Percentiles rank a stretch among this genome's conserved stretches.
These are phyloP conservation scores for Propithecus deckenii DNA, from an alignment of 2,797 vertebrate genomes.

Conservation along the genomic window DNA sequence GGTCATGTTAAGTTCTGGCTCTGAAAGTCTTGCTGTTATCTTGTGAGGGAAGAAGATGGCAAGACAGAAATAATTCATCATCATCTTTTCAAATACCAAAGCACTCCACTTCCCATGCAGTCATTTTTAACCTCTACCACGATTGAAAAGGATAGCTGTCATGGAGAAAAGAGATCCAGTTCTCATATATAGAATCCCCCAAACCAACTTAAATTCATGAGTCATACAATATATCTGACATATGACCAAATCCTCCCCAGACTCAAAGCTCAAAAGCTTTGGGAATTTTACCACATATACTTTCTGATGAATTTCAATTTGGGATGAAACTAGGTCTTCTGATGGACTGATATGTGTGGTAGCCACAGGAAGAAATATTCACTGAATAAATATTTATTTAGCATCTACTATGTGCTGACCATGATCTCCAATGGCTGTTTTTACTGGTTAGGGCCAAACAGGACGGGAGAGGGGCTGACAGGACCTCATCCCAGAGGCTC, in stretches of 20 bases:
- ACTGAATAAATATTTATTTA: background rate
- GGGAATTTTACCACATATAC: background rate
- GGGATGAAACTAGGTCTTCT: background rate
- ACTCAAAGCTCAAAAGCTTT: background rate
- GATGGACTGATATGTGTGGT: background rate
- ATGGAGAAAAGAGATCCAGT: constrained; percentile 25
- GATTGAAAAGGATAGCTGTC: constrained; percentile 42
- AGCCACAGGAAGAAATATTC: background rate
- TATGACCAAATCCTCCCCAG: background rate
- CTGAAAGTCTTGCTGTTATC: background rate
- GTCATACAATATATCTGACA: background rate
- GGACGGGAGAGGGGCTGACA: background rate
- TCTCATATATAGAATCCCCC: background rate
- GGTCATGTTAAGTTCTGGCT: background rate
- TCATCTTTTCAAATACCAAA: constrained; percentile 48
- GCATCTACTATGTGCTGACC: background rate
- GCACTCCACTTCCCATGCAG: background rate
- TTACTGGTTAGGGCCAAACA: background rate
- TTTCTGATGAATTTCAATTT: background rate
- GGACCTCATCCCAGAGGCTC: background rate
- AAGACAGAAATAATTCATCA: constrained; percentile 66
- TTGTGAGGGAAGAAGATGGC: background rate
- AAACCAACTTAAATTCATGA: background rate
- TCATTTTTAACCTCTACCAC: constrained; percentile 51
- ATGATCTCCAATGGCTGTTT: background rate